Percentiles rank a stretch among this genome's conserved stretches.
Conservation (phyloP, 2,113 vertebrate species). For the Motacilla alba region DNA sequence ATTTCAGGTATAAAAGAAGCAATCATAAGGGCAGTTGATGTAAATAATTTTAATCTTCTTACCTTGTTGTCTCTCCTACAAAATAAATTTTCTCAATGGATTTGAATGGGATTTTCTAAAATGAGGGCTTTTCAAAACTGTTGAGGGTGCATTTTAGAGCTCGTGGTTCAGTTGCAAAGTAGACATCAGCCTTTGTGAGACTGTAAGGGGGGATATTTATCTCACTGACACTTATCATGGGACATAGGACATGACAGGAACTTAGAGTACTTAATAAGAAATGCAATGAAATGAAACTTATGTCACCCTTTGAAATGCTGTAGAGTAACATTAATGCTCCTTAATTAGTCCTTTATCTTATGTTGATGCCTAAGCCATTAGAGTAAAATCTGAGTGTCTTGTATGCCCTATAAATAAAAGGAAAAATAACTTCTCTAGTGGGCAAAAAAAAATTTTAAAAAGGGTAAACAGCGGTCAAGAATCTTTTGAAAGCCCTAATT, state of each 20-base stretch:
- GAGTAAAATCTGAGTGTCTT: neutral
- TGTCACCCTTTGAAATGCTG: neutral
- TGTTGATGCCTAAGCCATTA: neutral
- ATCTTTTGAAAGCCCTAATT: neutral
- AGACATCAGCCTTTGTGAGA: neutral
- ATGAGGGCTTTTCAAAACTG: accelerated
- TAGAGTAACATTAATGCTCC: neutral
- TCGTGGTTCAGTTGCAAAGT: neutral
- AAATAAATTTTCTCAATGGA: neutral
- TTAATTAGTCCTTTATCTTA: neutral
- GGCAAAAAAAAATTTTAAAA: no score
- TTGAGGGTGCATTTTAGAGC: neutral
- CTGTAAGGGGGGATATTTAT: neutral
- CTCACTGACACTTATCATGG: neutral
- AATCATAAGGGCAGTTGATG: neutral
- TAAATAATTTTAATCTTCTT: neutral
- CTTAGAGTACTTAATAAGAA: neutral
- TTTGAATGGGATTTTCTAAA: neutral
- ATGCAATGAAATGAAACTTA: neutral
- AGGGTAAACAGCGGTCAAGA: neutral
- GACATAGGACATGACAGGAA: neutral
- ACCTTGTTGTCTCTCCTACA: neutral
- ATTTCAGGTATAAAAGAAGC: neutral
- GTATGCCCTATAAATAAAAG: neutral
- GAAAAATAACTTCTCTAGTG: neutral